A percentile compares a stretch with the other conserved stretches of the same genome.
Evolutionary conservation across 2,797 vertebrate genomes (phyloP).

Genomic region (Sebastiscus albofasciatus): DNA sequence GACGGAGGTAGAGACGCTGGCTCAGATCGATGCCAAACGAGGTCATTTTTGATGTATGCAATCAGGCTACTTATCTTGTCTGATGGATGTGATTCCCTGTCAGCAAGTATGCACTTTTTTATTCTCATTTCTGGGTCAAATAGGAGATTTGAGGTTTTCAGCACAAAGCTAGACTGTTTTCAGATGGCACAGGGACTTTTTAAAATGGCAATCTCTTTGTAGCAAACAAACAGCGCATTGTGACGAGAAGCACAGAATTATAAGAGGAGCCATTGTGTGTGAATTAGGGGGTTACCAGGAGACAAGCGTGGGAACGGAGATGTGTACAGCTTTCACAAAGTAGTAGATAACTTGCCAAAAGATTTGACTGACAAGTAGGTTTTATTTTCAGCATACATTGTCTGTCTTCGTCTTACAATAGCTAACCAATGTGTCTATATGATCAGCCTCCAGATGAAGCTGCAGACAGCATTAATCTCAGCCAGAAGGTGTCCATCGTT

Average conservation of each 20-base stretch:
- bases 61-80: conserved; percentile 16
- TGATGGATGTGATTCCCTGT: conserved; percentile 64
- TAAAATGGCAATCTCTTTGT: conserved; percentile 25
- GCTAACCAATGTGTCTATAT: conserved; percentile 64
- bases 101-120: conserved; percentile 60
- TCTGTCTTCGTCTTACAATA: not conserved
- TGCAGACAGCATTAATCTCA: conserved; percentile 87
- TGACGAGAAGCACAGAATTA: conserved; percentile 24
- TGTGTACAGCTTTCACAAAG: conserved; percentile 14
- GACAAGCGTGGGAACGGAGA: conserved; percentile 18
- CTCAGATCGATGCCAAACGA: conserved; percentile 34
- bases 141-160: conserved; percentile 7
- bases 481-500: conserved; percentile 86
- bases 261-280: conserved; percentile 56
- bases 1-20: conserved; percentile 30
- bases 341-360: not conserved
- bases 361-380: not conserved
- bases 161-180: conserved; percentile 42
- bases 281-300: conserved; percentile 1
- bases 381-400: not conserved
- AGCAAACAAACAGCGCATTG: conserved; percentile 48
- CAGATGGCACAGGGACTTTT: conserved; percentile 19
- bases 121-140: not conserved
- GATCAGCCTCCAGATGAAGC: conserved; percentile 86
- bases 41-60: conserved; percentile 32